Conservation (phyloP, 1,140 invertebrate species). For the Leptoteleia sp. region DNA sequence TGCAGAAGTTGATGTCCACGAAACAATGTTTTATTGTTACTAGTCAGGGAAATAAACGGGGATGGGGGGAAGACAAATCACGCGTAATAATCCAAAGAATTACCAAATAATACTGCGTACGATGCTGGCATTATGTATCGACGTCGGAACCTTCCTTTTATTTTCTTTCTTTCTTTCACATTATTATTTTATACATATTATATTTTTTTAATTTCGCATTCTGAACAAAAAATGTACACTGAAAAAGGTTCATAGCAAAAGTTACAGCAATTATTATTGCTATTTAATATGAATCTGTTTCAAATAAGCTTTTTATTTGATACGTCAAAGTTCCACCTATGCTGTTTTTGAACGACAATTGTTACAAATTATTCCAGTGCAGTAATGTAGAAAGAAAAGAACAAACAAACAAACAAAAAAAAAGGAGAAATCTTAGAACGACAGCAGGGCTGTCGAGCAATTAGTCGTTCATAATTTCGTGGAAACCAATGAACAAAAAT, state of each 20-base stretch:
- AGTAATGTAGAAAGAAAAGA: too few species aligned
- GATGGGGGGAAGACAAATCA: slow-evolving; percentile 25
- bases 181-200: slow-evolving; percentile 15
- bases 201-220: slow-evolving; percentile 32
- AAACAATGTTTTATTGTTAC: slow-evolving; percentile 45
- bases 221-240: not conserved
- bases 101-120: slow-evolving; percentile 21
- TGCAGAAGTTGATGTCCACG: slow-evolving; percentile 21
- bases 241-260: not conserved
- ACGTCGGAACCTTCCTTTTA: slow-evolving; percentile 10
- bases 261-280: not conserved
- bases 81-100: slow-evolving; percentile 43
- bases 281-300: slow-evolving; percentile 4
- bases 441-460: slow-evolving; percentile 21
- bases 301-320: slow-evolving; percentile 5
- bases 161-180: not conserved
- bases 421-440: slow-evolving; percentile 3
- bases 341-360: slow-evolving; percentile 7
- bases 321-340: not conserved
- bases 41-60: slow-evolving; percentile 52
- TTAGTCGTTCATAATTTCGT: slow-evolving; percentile 1
- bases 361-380: slow-evolving; percentile 12
- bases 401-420: too few species aligned
- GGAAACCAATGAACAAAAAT: slow-evolving; percentile 5
- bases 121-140: slow-evolving; percentile 25